Base-by-base conservation (phyloP, 1,140 invertebrate species). In the Oryzaephilus surinamensis region DNA sequence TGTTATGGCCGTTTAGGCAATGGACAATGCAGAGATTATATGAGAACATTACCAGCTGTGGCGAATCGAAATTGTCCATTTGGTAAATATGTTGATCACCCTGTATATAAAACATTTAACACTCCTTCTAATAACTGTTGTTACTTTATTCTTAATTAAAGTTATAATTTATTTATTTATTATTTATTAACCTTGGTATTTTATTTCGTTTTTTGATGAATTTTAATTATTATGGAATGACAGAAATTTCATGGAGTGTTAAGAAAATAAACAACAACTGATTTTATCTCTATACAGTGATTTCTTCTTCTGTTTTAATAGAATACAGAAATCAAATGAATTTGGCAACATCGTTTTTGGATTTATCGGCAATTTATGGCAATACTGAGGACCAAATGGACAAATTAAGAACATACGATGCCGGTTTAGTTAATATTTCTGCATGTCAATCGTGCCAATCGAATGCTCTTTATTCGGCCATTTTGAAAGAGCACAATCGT, bases 341-440 rank as follows among this genome's bases (percentile, higher is more conserved):
- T 62, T 72, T 85, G 44, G 89, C 82, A 0, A 87, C 89, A 0
- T 76, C 81, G 3, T 92, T 87, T 57, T 66, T 95, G 6, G 91
- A 95, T 54, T 91, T 75, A 2, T 90, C 86, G 0, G 77, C 79
- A 10, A 64, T 95, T 23, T 95, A 95, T 57, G 91, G 91, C 4
- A 81, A 68, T 32, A 81, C 75, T 0, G 74, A 79, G 24, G 72
- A 78, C 26, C 72, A 75, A 46, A 57, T 83, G 5, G 68, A 80
- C 18, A 69, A 74, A 14, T 58, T 86, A 1, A 62, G 87, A 20
- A 78, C 81, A 0, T 91, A 87, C 60, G 77, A 79, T 39, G 73
- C 76, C 28, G 78, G 85, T 5, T 73, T 74, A 43, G 73, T 84
- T 2, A 73, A 81, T 45, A 38, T 78, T 2, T 64, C 61, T 2